A percentile compares a stretch with the other conserved stretches of the same genome.
These are phyloP conservation scores for Thoracochromis brauschi DNA, from an alignment of 2,113 vertebrate species.

Conservation along the genomic window DNA sequence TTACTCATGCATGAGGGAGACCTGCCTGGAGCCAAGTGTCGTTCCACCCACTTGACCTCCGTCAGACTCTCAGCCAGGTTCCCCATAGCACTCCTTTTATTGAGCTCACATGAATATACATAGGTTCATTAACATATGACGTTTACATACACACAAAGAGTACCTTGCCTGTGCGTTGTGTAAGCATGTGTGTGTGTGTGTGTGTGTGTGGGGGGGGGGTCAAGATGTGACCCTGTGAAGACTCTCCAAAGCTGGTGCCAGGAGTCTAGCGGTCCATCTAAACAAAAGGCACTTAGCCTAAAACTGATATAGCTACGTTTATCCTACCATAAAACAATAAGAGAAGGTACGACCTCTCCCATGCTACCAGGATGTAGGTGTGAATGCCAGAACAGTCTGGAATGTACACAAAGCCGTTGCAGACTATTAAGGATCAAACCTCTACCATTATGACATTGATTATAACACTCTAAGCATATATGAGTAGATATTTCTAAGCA, in stretches of 20 bases:
- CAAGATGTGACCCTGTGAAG: neutral
- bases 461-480: neutral
- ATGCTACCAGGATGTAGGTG: neutral
- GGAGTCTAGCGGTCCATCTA: neutral
- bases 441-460: neutral
- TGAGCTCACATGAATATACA: neutral
- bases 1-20: neutral
- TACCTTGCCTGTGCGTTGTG: neutral
- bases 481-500: neutral
- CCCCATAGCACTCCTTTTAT: neutral
- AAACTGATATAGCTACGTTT: neutral
- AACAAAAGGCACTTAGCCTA: neutral
- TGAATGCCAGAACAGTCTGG: neutral
- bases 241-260: neutral
- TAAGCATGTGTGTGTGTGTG: rapidly evolving
- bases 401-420: neutral
- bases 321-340: neutral
- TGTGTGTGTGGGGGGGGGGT: rapidly evolving
- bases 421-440: neutral
- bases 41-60: neutral
- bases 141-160: neutral
- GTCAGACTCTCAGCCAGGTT: neutral
- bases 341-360: too few relatives aligned
- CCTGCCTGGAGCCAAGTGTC: neutral
- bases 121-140: neutral